Conservation (phyloP, 2,113 vertebrate genomes). For the Lampris incognitus region DNA sequence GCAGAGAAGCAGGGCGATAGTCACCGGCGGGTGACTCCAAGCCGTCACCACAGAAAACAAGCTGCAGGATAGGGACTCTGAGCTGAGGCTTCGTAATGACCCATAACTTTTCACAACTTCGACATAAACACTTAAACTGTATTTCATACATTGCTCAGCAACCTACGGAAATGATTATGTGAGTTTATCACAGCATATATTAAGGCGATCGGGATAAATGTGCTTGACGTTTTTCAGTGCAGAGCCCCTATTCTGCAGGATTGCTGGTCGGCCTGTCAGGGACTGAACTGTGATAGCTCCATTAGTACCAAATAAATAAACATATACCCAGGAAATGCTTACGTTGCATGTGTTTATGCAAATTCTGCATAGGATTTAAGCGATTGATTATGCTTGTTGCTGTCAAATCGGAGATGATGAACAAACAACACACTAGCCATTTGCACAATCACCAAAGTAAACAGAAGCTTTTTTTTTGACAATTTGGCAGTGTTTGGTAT, state of each 20-base stretch:
- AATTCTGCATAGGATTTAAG: conserved; percentile 18
- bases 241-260: conserved; percentile 54
- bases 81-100: conserved; percentile 18
- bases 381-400: conserved; percentile 18
- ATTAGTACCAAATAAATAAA: conserved; percentile 43
- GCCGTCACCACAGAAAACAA: background rate
- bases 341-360: conserved; percentile 12
- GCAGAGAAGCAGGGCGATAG: conserved; percentile 58
- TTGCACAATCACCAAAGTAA: conserved; percentile 57
- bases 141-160: conserved; percentile 38
- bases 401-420: conserved; percentile 36
- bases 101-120: conserved; percentile 3
- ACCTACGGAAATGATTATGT: conserved; percentile 24
- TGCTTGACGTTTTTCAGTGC: conserved; percentile 37
- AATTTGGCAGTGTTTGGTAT: conserved; percentile 65
- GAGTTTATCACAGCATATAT: conserved; percentile 47
- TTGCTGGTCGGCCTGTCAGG: conserved; percentile 16
- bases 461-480: conserved; percentile 57
- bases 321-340: conserved; percentile 25
- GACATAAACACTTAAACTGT: conserved; percentile 54
- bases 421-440: conserved; percentile 41
- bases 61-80: conserved; percentile 61
- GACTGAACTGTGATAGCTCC: conserved; percentile 16
- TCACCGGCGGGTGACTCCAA: conserved; percentile 44
- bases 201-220: conserved; percentile 66